These are phyloP conservation scores for Entomobrya proxima DNA, from an alignment of 2,888 invertebrate species.

Conservation along the genomic window DNA sequence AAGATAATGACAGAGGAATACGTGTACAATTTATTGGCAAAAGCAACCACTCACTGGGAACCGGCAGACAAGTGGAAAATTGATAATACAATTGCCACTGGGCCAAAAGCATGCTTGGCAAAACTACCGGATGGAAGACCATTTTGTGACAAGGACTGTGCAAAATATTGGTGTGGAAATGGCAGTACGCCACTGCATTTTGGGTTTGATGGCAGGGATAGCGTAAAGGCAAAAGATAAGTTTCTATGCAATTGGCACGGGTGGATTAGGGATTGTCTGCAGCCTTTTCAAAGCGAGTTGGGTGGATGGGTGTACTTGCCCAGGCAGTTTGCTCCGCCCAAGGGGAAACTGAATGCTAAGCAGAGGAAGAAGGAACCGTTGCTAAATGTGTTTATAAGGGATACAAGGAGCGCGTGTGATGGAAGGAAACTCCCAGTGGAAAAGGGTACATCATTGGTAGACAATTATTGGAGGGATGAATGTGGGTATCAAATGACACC, in stretches of 20 bases:
- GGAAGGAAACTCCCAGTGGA: background rate
- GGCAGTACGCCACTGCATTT: background rate
- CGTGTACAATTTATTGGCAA: too few relatives aligned
- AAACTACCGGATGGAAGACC: background rate
- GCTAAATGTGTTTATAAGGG: background rate
- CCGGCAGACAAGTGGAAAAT: too few relatives aligned
- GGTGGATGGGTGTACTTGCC: conserved; percentile 3
- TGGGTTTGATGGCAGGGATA: background rate
- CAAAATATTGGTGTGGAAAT: background rate
- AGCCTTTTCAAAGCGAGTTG: background rate
- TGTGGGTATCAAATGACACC: conserved; percentile 12
- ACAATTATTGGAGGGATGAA: conserved; percentile 13
- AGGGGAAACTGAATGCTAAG: background rate
- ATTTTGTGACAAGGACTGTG: background rate
- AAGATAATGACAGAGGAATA: too few relatives aligned
- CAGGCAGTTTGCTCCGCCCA: background rate
- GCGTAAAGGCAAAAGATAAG: background rate
- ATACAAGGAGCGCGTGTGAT: background rate
- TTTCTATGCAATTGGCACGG: conserved; percentile 29
- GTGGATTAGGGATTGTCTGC: conserved; percentile 2
- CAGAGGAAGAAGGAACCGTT: background rate
- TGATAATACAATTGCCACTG: background rate
- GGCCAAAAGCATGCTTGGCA: background rate
- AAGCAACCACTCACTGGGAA: too few relatives aligned
- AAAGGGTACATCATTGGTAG: background rate